phyloP scores from a whole-genome alignment of 2,113 vertebrate species.

The Dendrocopos noguchii region DNA sequence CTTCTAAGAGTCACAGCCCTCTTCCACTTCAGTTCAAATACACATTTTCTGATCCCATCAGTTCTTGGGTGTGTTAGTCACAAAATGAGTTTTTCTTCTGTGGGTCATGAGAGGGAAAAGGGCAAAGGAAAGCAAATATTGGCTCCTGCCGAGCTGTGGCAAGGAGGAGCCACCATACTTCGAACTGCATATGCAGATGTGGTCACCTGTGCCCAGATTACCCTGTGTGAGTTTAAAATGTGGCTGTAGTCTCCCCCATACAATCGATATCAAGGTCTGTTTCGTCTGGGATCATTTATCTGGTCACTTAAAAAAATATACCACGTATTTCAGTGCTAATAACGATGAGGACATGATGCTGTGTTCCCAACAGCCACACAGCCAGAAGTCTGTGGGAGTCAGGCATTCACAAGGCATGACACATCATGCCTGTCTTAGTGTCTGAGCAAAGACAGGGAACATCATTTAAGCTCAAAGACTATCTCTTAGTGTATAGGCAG shows the following conservation, averaged over 20 bases:
- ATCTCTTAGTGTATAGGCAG: not conserved
- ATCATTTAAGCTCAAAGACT: not conserved
- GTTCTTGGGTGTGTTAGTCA: not conserved
- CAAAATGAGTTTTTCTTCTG: not conserved
- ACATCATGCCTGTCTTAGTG: not conserved
- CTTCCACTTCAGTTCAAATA: not conserved
- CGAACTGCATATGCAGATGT: not conserved
- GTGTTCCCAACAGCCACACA: conserved; percentile 23
- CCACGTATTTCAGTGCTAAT: not conserved
- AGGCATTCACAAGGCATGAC: conserved; percentile 31
- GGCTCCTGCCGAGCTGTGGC: not conserved
- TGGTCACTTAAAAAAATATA: not conserved
- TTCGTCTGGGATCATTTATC: conserved; percentile 20
- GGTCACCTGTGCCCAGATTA: not conserved
- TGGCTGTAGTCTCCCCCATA: not conserved
- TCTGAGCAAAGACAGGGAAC: not conserved
- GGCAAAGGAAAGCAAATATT: not conserved
- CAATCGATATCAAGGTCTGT: not conserved
- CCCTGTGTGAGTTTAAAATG: not conserved
- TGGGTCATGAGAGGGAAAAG: not conserved
- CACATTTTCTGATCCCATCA: rapidly evolving
- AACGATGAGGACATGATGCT: conserved; percentile 15
- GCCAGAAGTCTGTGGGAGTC: conserved; percentile 40
- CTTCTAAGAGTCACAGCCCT: not conserved
- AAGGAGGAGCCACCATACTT: not conserved